phyloP scores from a whole-genome alignment of 92 coral and sea anemone species.

The Phenganax marumi region DNA sequence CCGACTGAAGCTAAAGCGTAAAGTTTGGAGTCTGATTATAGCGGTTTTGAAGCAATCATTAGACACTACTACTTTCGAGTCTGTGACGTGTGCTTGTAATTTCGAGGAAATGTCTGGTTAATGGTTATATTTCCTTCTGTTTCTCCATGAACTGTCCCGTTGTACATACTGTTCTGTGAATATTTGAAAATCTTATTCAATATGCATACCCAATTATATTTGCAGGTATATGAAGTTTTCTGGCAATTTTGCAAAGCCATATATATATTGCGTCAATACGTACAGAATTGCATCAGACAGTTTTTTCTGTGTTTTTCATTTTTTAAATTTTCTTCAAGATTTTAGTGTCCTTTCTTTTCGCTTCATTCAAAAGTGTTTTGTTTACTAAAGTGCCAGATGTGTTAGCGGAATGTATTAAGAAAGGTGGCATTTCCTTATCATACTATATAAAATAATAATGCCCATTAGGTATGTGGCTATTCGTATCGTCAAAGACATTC shows the following conservation, averaged over 20 bases:
- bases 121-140: too few species aligned
- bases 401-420: neutral
- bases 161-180: too few species aligned
- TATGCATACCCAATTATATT: too few species aligned
- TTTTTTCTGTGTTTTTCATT: neutral
- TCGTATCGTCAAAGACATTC: neutral
- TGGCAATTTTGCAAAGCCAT: neutral
- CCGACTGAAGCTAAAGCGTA: too few species aligned
- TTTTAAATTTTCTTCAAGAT: neutral
- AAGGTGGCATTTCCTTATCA: neutral
- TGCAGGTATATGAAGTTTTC: too few species aligned
- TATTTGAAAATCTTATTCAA: too few species aligned
- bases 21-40: too few species aligned
- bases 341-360: neutral
- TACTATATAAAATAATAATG: neutral
- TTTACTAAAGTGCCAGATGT: constrained; percentile 8
- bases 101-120: too few species aligned
- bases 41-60: too few species aligned
- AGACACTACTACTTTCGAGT: too few species aligned
- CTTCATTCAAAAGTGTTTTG: neutral
- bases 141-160: too few species aligned
- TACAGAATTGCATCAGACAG: neutral
- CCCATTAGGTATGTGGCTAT: neutral
- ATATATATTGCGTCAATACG: neutral
- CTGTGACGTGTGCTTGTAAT: too few species aligned